A percentile compares a stretch with the other conserved stretches of the same genome.
These are phyloP conservation scores for Spea hammondii DNA, from an alignment of 2,797 vertebrate genomes.

Conservation along the genomic window DNA sequence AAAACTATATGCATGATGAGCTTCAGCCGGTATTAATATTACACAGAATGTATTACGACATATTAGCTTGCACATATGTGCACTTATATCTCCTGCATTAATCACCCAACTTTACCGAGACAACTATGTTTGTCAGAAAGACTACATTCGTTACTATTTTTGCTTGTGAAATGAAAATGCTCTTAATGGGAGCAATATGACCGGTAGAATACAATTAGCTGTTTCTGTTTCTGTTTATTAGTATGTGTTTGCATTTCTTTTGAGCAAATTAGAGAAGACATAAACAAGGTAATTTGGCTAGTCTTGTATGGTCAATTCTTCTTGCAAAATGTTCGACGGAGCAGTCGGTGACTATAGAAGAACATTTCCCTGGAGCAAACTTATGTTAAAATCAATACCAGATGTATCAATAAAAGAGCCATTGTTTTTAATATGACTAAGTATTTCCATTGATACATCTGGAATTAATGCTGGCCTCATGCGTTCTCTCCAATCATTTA, in stretches of 20 bases:
- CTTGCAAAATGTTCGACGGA: not conserved
- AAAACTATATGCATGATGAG: too few relatives aligned
- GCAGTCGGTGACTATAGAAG: slow-evolving; percentile 4
- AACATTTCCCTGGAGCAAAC: slow-evolving; percentile 32
- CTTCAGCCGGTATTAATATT: too few relatives aligned
- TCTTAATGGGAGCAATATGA: too few relatives aligned
- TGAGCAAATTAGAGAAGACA: slow-evolving; percentile 7
- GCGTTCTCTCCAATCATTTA: slow-evolving; percentile 16
- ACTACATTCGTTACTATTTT: too few relatives aligned
- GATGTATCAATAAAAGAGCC: slow-evolving; percentile 47
- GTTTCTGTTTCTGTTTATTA: not conserved
- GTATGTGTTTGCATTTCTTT: not conserved
- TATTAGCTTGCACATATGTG: too few relatives aligned
- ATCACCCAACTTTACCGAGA: too few relatives aligned
- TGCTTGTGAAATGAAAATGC: too few relatives aligned
- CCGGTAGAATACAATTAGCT: too few relatives aligned
- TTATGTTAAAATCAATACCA: slow-evolving; percentile 39
- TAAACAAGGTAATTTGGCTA: slow-evolving; percentile 9
- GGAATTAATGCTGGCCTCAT: slow-evolving; percentile 24
- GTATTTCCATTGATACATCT: slow-evolving; percentile 48
- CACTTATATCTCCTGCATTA: too few relatives aligned
- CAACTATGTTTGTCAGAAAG: too few relatives aligned
- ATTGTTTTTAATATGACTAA: slow-evolving; percentile 39
- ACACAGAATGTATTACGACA: too few relatives aligned
- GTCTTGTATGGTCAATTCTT: slow-evolving; percentile 4